These are phyloP conservation scores for Eospalax fontanierii DNA, from an alignment of 2,797 vertebrate genomes.

Conservation along the genomic window DNA sequence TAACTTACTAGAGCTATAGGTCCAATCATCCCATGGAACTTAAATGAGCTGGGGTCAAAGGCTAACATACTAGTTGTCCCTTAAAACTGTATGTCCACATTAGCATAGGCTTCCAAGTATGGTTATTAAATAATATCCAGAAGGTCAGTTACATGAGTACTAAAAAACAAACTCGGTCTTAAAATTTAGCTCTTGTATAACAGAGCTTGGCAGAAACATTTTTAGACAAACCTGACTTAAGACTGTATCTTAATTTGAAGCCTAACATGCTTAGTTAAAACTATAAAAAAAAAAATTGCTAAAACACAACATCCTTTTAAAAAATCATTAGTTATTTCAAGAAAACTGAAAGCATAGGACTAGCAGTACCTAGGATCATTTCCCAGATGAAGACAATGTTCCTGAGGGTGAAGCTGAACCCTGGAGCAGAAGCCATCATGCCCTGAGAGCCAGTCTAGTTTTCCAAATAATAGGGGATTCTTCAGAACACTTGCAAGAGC, in stretches of 20 bases:
- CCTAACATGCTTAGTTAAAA: not conserved
- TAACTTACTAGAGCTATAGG: not conserved
- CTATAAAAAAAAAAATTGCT: not conserved
- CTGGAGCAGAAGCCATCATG: not conserved
- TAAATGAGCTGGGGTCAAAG: not conserved
- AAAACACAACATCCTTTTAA: not conserved
- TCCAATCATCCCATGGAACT: not conserved
- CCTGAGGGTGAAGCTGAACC: not conserved
- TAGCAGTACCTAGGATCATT: not conserved
- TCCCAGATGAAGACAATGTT: not conserved
- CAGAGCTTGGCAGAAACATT: not conserved
- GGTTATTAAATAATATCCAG: not conserved
- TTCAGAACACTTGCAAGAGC: not conserved
- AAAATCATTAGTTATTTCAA: not conserved
- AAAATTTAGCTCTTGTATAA: not conserved
- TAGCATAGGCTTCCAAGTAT: not conserved
- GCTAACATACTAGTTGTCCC: not conserved
- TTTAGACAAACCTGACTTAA: not conserved
- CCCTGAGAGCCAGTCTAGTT: not conserved
- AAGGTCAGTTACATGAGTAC: not conserved
- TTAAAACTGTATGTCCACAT: not conserved
- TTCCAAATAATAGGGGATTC: not conserved
- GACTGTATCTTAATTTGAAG: not conserved
- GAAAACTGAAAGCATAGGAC: not conserved
- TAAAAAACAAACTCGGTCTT: not conserved